Evolutionary conservation across 2,797 vertebrate genomes (phyloP).

Genomic region (Allobates femoralis): DNA sequence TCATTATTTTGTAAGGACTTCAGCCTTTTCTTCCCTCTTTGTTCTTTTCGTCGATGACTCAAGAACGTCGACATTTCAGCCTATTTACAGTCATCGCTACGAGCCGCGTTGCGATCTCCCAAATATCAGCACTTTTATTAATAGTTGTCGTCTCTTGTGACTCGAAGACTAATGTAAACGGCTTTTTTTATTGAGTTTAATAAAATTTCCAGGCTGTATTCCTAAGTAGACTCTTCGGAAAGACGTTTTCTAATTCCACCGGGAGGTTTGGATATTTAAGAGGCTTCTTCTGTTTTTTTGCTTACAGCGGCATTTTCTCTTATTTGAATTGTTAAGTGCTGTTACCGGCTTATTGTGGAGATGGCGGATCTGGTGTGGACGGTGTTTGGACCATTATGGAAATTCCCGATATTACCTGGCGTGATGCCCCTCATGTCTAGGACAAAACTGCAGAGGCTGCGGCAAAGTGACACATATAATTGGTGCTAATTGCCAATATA

Average conservation of each 20-base stretch:
- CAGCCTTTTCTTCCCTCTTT: background rate
- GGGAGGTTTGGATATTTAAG: constrained; percentile 3
- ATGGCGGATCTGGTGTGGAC: background rate
- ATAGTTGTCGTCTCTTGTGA: constrained; percentile 33
- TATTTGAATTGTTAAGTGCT: constrained; percentile 16
- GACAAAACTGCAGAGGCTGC: constrained; percentile 2
- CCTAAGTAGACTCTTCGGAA: constrained; percentile 22
- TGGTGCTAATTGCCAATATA: background rate
- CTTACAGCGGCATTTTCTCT: constrained; percentile 44
- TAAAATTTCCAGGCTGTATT: constrained; percentile 38
- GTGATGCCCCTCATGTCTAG: background rate
- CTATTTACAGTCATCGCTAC: constrained; percentile 11
- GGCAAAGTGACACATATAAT: background rate
- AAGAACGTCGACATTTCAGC: constrained; percentile 22
- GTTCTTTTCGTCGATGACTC: constrained; percentile 39
- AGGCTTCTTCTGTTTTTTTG: constrained; percentile 9
- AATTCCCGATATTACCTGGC: background rate
- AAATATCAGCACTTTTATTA: constrained; percentile 44
- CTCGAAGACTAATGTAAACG: constrained; percentile 26
- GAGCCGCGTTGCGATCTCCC: background rate
- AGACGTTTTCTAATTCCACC: constrained; percentile 4
- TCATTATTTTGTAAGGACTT: constrained; percentile 20
- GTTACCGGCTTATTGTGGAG: background rate
- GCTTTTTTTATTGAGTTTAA: constrained; percentile 51
- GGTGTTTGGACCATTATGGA: constrained; percentile 11